A percentile compares a stretch with the other conserved stretches of the same genome.
Evolutionary conservation across 2,113 vertebrate species (phyloP).

Genomic region (Carassius carassius): DNA sequence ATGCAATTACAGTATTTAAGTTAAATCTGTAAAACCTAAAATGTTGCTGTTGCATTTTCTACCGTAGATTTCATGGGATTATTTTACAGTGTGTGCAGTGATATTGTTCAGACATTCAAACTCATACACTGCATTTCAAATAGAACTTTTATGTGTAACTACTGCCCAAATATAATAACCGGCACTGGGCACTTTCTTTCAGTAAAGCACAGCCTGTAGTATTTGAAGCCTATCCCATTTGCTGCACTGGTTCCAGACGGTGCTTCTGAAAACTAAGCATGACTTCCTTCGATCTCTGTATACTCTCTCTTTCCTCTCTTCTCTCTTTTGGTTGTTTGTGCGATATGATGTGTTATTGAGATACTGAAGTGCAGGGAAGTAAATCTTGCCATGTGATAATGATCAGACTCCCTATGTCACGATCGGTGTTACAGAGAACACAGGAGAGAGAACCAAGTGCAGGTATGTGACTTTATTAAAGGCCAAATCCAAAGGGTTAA

Average conservation of each 20-base stretch:
- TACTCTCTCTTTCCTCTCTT: background rate
- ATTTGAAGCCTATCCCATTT: conserved; percentile 49
- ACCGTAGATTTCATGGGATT: too few species aligned
- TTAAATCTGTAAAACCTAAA: too few species aligned
- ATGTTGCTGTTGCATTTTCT: too few species aligned
- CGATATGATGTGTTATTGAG: conserved; percentile 39
- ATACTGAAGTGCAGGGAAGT: conserved; percentile 37
- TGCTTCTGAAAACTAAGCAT: conserved; percentile 51
- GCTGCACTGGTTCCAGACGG: conserved; percentile 48
- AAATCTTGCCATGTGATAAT: conserved; percentile 53
- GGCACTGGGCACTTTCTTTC: conserved; percentile 37
- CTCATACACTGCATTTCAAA: conserved; percentile 8
- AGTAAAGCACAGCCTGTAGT: conserved; percentile 36
- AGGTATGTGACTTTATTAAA: too few species aligned
- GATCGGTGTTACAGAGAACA: too few species aligned
- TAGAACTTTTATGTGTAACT: background rate
- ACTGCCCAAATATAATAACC: conserved; percentile 43
- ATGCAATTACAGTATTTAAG: too few species aligned
- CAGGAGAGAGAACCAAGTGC: too few species aligned
- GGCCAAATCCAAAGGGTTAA: too few species aligned
- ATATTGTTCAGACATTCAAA: conserved; percentile 6
- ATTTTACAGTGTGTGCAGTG: background rate
- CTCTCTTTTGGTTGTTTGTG: conserved; percentile 32
- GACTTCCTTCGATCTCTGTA: conserved; percentile 44
- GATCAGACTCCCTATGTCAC: conserved; percentile 51